Evolutionary conservation across 2,113 vertebrate species (phyloP).

Genomic region (Vimba vimba): DNA sequence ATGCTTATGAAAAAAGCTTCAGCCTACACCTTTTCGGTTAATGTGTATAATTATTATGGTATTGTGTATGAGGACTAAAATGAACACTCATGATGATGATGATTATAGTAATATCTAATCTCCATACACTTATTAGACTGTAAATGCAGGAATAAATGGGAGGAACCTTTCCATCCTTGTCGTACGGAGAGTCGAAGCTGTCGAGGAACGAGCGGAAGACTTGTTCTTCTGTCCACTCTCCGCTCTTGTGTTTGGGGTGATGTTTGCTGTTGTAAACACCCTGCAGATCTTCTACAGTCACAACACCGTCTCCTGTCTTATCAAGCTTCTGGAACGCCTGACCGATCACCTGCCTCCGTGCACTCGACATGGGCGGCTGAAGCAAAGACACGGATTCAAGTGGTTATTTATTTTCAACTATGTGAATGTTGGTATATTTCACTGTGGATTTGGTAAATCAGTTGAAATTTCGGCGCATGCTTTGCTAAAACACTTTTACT

Average conservation of each 20-base stretch:
- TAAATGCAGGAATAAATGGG: neutral
- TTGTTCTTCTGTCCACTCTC: constrained; percentile 75
- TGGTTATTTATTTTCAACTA: too few species aligned
- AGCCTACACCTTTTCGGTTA: neutral
- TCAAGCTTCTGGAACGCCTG: constrained; percentile 78
- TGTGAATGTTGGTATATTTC: too few species aligned
- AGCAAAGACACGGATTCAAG: neutral
- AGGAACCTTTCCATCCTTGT: constrained; percentile 78
- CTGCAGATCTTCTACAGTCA: constrained; percentile 74
- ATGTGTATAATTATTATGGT: neutral
- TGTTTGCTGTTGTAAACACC: constrained; percentile 69
- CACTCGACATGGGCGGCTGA: constrained; percentile 76
- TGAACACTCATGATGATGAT: neutral
- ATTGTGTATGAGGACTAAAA: neutral
- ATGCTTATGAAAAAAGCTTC: neutral
- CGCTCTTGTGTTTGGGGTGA: constrained; percentile 74
- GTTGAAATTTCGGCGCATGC: too few species aligned
- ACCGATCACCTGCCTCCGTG: constrained; percentile 65
- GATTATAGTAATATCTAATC: neutral
- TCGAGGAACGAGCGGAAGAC: constrained; percentile 74
- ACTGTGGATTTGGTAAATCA: too few species aligned
- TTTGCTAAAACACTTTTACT: too few species aligned
- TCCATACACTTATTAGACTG: neutral
- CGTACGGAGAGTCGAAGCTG: constrained; percentile 69
- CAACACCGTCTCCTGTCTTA: constrained; percentile 69